Base-by-base conservation (phyloP, 2,888 invertebrate species). In the Cosmopolites sordidus region DNA sequence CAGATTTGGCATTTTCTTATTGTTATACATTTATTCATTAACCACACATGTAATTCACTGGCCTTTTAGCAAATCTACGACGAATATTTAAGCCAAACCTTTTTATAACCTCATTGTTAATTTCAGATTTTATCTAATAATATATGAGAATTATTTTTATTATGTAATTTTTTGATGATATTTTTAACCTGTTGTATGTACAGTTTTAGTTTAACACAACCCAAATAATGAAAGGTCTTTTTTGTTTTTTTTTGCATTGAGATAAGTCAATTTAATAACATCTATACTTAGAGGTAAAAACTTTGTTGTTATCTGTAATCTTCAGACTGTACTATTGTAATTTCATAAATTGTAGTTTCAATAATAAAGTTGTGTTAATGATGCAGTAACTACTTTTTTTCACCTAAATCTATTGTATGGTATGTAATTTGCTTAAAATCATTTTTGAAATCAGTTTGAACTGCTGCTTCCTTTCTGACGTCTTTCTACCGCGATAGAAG, bases 271-370 rank as follows among this genome's bases (percentile, higher is more conserved):
- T 63, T 62, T 62, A 48, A 48, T 62, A 61, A 54, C 53, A 48
- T 44, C 44, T 47, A 43, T 48, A 39, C 37, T 18, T 8, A 43
- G 42, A 18, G n/a, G 22, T n/a, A 27, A 17, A n/a, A 30, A 16
- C 41, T 16, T 43, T 48, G 38, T 48, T 48, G 33, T 33, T 60
- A 61, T 60, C 61, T 63, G 62, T 66, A 66, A 64, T 61, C 63
- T 58, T 66, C 65, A 66, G 66, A 67, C 66, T 65, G 66, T 62
- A 64, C 58, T 64, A 64, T 62, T 59, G 61, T 65, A 66, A 65
- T 66, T 66, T 67, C 61, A 59, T 64, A 65, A 58, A 62, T 11
- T 22, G 52, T 56, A 56, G 47, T 49, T 56, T 56, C 52, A 48
- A 49, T 53, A 53, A 53, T 53, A 53, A 56, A 53, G 37, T 45